A percentile compares a stretch with the other conserved stretches of the same genome.
Conservation (phyloP, 1,140 invertebrate genomes). For the Chrysoperla carnea region DNA sequence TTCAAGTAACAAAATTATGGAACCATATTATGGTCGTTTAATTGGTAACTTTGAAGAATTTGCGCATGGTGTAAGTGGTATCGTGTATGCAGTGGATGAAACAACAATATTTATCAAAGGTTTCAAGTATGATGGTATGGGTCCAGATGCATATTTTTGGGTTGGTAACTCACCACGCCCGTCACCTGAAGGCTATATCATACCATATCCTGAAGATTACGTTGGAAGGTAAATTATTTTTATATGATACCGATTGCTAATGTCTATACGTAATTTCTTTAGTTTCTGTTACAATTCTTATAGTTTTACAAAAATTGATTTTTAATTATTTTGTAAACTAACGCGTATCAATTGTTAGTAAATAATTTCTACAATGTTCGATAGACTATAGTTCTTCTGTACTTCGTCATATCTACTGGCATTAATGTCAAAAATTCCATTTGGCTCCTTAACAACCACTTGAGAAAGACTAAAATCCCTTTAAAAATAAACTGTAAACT, state of each 20-base stretch:
- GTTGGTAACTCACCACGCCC: constrained; percentile 59
- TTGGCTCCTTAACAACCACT: no score
- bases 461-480: no score
- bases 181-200: constrained; percentile 57
- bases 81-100: constrained; percentile 73
- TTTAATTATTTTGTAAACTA: no score
- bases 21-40: constrained; percentile 56
- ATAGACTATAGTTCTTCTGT: no score
- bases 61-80: constrained; percentile 58
- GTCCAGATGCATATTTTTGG: constrained; percentile 76
- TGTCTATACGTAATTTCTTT: no score
- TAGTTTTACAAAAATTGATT: no score
- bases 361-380: no score
- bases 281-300: no score
- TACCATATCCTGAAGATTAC: constrained; percentile 72
- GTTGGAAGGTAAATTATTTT: constrained; percentile 38
- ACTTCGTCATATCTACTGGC: no score
- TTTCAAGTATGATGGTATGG: constrained; percentile 73
- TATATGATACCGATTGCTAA: background rate
- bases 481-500: no score
- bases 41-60: constrained; percentile 51
- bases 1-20: constrained; percentile 13
- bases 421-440: no score
- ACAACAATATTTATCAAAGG: constrained; percentile 70
- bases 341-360: no score